Evolutionary conservation across 2,797 vertebrate species (phyloP), one percentile per base, ranked within the genome.

Genomic region (Lepidocolaptes lacrymiger): DNA sequence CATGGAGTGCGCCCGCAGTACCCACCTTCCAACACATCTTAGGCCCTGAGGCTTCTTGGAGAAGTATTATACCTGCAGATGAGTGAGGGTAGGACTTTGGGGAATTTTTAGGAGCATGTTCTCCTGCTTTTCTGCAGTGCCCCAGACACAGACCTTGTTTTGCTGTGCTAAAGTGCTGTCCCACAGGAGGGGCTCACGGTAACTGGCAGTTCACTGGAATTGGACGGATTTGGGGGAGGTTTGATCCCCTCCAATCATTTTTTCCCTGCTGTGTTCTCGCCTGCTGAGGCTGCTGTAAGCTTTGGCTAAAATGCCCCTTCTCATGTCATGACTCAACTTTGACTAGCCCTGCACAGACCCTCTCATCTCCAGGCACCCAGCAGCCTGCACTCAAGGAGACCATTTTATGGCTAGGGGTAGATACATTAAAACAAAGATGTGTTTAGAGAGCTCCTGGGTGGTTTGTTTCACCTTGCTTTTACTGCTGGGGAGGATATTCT

Each of bases 1-100:
- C 16, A 0, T 30, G 34, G 20, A 48, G 10, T 2, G 17, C n/a
- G 63, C 27, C 74, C 23, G 51, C 0, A 0, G n/a, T 15, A 32
- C 32, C 48, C 55, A 1, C 30, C 80, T 82, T 43, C 41, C 49
- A 44, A n/a, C 4, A 0, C 1, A 1, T 3, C 69, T n/a, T 15
- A 41, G 44, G 37, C n/a, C 15, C 32, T 46, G 36, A 10, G 0
- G 4, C 75, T 49, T 37, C 74, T 55, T 1, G 1, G 43, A 27
- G 27, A 16, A 37, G 11, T 37, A 37, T 37, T 37, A 37, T 37
- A 37, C 21, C 41, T 1, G 0, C 1, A 0, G 0, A 2, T 19
- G 48, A 12, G 14, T 24, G 28, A 69, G 54, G 36, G 26, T 30
- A 28, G 59, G 67, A 26, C 15, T 85, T 80, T 0, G 5, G 30